Evolutionary conservation across 2,888 invertebrate genomes (phyloP).

Genomic region (Nezara viridula): DNA sequence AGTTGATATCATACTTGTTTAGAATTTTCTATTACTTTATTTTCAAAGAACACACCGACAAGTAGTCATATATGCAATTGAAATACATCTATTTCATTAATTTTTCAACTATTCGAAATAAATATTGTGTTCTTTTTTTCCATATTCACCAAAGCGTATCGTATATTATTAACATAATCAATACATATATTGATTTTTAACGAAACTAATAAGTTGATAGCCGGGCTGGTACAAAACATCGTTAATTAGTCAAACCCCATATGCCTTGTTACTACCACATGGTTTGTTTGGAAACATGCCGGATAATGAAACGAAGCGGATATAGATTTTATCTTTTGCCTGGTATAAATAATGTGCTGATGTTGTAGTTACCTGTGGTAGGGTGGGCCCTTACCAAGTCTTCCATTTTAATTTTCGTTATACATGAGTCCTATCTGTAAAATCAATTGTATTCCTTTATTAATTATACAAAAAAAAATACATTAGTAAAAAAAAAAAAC

Average conservation of each 20-base stretch:
- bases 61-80: too few species aligned
- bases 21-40: too few species aligned
- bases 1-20: too few species aligned
- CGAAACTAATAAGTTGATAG: not conserved
- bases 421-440: not conserved
- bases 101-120: too few species aligned
- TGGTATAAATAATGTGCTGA: conserved; percentile 13
- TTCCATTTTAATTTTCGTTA: not conserved
- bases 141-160: too few species aligned
- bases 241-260: conserved; percentile 9
- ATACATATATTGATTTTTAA: not conserved
- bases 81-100: too few species aligned
- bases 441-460: too few species aligned
- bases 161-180: not conserved
- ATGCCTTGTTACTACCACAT: not conserved
- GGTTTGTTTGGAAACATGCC: conserved; percentile 3
- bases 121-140: too few species aligned
- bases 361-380: not conserved
- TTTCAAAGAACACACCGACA: too few species aligned
- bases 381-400: not conserved
- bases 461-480: too few species aligned
- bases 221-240: not conserved
- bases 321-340: not conserved
- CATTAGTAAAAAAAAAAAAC: too few species aligned
- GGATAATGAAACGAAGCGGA: conserved; percentile 3